Conservation (phyloP, 37 sponge, comb jelly and placozoan genomes). For the Mnemiopsis leidyi region DNA sequence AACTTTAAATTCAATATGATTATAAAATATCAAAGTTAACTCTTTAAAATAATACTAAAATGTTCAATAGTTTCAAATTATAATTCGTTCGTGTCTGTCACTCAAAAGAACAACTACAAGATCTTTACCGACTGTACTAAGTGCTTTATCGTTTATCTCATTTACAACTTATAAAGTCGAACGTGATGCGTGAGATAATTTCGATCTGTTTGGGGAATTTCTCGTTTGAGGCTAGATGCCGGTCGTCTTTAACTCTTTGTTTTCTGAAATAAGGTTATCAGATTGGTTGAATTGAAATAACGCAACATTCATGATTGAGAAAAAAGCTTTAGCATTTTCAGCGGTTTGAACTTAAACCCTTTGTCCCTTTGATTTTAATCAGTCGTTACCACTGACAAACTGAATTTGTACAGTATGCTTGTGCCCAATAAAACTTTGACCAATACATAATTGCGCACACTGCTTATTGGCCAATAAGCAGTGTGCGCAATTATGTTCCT, state of each 20-base stretch:
- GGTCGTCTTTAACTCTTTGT: background rate
- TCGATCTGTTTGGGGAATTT: background rate
- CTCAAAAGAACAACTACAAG: background rate
- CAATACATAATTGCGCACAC: no score
- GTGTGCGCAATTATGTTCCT: no score
- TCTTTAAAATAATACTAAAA: background rate
- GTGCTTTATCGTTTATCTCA: background rate
- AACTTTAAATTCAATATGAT: background rate
- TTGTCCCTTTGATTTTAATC: no score
- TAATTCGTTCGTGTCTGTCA: background rate
- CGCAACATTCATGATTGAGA: no score
- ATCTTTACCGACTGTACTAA: background rate
- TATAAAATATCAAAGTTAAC: background rate
- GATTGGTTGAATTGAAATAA: no score
- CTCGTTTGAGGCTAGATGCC: background rate
- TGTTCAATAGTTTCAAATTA: background rate
- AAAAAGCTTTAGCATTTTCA: no score
- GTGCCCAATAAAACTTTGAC: no score
- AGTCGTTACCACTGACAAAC: no score
- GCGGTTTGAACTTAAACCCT: no score
- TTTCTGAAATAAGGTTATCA: background rate
- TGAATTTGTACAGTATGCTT: no score
- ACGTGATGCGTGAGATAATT: background rate
- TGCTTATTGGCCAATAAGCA: no score
- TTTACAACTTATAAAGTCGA: background rate